Evolutionary conservation across 2,888 invertebrate species (phyloP), one percentile per base, ranked within the genome.

Genomic region (Eurois occulta): DNA sequence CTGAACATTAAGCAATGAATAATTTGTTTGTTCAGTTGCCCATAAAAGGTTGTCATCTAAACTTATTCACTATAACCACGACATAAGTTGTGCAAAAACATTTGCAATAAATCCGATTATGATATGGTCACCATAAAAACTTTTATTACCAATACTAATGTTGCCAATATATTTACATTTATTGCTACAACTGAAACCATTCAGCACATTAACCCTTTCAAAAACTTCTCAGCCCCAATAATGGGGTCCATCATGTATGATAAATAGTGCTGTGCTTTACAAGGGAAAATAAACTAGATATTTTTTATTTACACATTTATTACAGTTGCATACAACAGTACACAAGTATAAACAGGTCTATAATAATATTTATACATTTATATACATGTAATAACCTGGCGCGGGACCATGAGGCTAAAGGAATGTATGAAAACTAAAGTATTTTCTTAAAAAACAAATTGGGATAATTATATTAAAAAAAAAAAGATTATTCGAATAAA

Each of bases 221-320:
- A 65, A 75, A 78, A 72, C 75, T 71, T 35, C 48, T n/a, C 13
- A 72, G n/a, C 43, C 65, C 11, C 43, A 2, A 74, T 65, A 67
- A 60, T 24, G 46, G 13, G 32, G 18, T 38, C 38, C 13, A 64
- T 64, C 48, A 16, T n/a, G 11, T 43, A 66, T 76, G 72, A 66
- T 70, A 52, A 69, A 79, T 72, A 55, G 55, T 72, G 21, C 60
- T 73, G 32, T 70, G 38, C 75, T 72, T 77, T 76, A 83, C 35
- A 74, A 77, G 66, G 43, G 72, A 85, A 86, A 83, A 86, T 75
- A 85, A 84, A 88, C 82, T 85, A 80, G 41, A 72, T 70, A 64
- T 77, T 91, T 92, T 87, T 93, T 95, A 94, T 95, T 92, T 95
- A 95, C 95, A 96, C 94, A 94, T 96, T 96, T 96, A 96, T 95